phyloP scores from a whole-genome alignment of 2,113 vertebrate species.

The Protobothrops mucrosquamatus region DNA sequence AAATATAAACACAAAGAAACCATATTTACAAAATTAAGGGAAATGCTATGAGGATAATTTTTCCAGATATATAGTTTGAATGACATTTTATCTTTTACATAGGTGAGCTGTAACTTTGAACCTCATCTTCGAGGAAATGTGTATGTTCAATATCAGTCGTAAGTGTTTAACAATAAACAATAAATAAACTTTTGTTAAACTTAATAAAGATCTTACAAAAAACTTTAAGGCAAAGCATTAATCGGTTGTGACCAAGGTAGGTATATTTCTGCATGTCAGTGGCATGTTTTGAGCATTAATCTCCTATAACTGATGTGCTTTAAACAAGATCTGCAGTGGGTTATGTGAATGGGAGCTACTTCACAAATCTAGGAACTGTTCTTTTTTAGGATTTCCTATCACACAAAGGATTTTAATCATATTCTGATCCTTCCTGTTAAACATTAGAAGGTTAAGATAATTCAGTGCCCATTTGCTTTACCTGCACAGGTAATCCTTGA shows the following conservation, averaged over 20 bases:
- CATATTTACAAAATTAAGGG: neutral
- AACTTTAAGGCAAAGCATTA: neutral
- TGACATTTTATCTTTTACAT: conserved; percentile 27
- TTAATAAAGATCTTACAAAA: neutral
- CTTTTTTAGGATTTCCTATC: neutral
- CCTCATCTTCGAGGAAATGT: conserved; percentile 96
- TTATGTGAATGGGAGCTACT: neutral
- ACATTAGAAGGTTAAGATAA: neutral
- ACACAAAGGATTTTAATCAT: neutral
- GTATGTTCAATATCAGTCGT: conserved; percentile 94
- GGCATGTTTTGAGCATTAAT: neutral
- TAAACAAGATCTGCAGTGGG: neutral
- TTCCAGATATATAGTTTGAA: neutral
- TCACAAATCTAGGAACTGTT: neutral
- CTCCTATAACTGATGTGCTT: neutral
- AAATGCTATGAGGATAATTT: neutral
- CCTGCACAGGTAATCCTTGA: neutral
- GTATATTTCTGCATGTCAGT: neutral
- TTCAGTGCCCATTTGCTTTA: neutral
- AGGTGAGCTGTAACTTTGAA: conserved; percentile 98
- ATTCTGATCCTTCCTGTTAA: neutral
- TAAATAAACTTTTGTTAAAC: neutral
- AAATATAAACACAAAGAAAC: neutral
- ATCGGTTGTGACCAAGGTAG: neutral
- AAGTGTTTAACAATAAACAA: conserved; percentile 62